Evolutionary conservation across 2,113 vertebrate species (phyloP).

Genomic region (Coturnix japonica): DNA sequence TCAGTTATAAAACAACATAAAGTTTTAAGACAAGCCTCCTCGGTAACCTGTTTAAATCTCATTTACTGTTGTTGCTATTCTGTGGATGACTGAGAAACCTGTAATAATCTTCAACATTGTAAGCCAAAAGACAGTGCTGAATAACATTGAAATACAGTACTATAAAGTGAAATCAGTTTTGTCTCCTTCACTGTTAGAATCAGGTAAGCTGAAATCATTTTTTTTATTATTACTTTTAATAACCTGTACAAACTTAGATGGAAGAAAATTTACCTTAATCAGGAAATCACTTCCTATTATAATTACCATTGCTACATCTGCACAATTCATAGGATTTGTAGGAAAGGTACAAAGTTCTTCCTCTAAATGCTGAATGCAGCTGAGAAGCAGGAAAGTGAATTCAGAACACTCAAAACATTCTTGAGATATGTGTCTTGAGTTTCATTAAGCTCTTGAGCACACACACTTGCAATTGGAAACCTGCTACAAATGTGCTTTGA

Average conservation of each 20-base stretch:
- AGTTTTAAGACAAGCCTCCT: constrained; percentile 5
- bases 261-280: constrained; percentile 42
- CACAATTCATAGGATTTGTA: constrained; percentile 31
- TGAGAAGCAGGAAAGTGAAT: neutral
- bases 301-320: constrained; percentile 13
- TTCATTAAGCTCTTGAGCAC: constrained; percentile 20
- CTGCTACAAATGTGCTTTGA: neutral
- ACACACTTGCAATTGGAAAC: neutral
- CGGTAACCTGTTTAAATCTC: constrained; percentile 37
- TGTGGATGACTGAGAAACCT: constrained; percentile 56
- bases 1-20: neutral
- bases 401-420: neutral
- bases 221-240: constrained; percentile 66
- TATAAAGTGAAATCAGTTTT: constrained; percentile 55
- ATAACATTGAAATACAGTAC: neutral
- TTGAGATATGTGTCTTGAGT: neutral
- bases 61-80: constrained; percentile 35
- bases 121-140: constrained; percentile 50
- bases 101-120: constrained; percentile 65
- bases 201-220: constrained; percentile 28
- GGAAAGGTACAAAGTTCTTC: constrained; percentile 50
- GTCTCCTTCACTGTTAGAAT: constrained; percentile 18
- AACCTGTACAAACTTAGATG: constrained; percentile 51
- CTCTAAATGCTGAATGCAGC: constrained; percentile 26
- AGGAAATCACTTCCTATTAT: constrained; percentile 7